phyloP scores from a whole-genome alignment of 1,140 invertebrate species.

The Danaus melanippus region DNA sequence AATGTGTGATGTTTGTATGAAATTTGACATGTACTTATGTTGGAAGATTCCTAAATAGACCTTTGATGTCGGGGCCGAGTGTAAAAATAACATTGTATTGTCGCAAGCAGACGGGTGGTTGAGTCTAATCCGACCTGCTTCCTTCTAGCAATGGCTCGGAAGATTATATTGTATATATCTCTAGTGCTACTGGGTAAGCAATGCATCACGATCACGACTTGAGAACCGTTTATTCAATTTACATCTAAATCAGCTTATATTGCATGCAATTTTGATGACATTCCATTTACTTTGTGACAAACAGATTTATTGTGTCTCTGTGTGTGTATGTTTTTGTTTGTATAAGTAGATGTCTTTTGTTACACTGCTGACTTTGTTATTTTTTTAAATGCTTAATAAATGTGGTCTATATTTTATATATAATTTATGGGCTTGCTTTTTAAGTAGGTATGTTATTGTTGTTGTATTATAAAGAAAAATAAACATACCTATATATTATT shows the following conservation, averaged over 20 bases:
- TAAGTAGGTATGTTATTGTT: too few species aligned
- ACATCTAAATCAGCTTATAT: slow-evolving; percentile 12
- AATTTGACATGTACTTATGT: slow-evolving; percentile 54
- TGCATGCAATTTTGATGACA: slow-evolving; percentile 17
- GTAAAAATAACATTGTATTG: slow-evolving; percentile 67
- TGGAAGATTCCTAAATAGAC: slow-evolving; percentile 64
- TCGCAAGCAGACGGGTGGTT: slow-evolving; percentile 41
- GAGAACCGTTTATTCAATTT: slow-evolving; percentile 15
- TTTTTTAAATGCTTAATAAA: too few species aligned
- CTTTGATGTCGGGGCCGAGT: slow-evolving; percentile 62
- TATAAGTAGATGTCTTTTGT: too few species aligned
- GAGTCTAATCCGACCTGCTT: slow-evolving; percentile 37
- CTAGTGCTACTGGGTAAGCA: slow-evolving; percentile 46
- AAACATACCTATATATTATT: too few species aligned
- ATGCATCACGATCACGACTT: slow-evolving; percentile 9
- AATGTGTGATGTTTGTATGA: slow-evolving; percentile 53
- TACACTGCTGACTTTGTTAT: too few species aligned
- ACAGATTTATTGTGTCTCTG: too few species aligned
- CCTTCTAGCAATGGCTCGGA: slow-evolving; percentile 36
- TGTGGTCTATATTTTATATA: too few species aligned
- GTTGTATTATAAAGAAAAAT: too few species aligned
- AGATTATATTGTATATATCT: slow-evolving; percentile 29
- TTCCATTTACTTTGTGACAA: too few species aligned
- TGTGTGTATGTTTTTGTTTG: too few species aligned
- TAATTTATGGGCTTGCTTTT: too few species aligned